Evolutionary conservation across 2,113 vertebrate genomes (phyloP), one percentile per base, ranked within the genome.

Genomic region (Eudyptes chrysolophus): DNA sequence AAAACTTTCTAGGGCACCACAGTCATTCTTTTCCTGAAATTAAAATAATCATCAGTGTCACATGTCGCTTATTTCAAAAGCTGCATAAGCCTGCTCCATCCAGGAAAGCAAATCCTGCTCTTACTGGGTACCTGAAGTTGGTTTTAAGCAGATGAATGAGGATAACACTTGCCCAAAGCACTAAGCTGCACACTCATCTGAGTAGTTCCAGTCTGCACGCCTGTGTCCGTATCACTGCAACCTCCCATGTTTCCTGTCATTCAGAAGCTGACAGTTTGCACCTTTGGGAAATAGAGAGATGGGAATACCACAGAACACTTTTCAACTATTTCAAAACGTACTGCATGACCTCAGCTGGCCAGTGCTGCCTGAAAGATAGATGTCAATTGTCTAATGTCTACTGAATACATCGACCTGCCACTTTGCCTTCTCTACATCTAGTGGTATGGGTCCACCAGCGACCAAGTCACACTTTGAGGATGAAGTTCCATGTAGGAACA

Each of bases 11-110:
- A 72, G 57, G 24, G 36, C 61, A 61, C 52, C 49, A 52, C 44
- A 46, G 34, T 69, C 34, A 84, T 74, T 70, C 61, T 96, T 92
- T 84, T 46, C 44, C 92, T 90, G 72, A 93, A 93, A 86, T 70
- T 82, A 91, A 95, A 97, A 96, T 80, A 96, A 95, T 77, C 81
- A 62, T 40, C 54, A 16, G 8, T 7, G 12, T 84, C 40, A n/a
- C 15, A 10, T 16, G 6, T 8, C 6, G 0, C 27, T 46, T 66
- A 55, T 75, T 79, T 76, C 78, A 76, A 51, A 6, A 18, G 55
- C 36, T 49, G 32, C 6, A 3, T 32, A 58, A 54, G 16, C 58
- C 34, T 25, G 36, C 17, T 36, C 69, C n/a, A 60, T 15, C 22
- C 55, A 30, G 38, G 29, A 72, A 89, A 30, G 32, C 42, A 81